Base-by-base conservation (phyloP, 2,888 invertebrate genomes). In the Plutella xylostella region DNA sequence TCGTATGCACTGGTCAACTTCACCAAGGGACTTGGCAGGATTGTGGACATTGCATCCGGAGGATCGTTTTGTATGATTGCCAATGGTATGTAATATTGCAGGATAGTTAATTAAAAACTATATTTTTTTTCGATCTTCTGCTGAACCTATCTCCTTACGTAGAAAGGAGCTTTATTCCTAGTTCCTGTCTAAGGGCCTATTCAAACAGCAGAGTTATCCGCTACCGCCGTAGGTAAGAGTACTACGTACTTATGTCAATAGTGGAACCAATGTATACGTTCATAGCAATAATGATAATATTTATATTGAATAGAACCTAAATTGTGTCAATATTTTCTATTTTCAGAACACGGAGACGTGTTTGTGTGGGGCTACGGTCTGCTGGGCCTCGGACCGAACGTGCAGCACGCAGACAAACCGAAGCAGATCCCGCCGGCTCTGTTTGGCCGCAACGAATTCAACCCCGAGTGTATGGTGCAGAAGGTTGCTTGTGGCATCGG, bases 351-450 rank as follows among this genome's bases (percentile, higher is more conserved):
- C 50, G 96, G 96, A 0, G 86, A 93, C 20, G 94, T 94, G 0
- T 97, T 89, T 65, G 91, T 92, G 0, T 98, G 98, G 98, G 98
- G 98, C 4, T 97, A 87, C 68, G 98, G 98, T 25, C 85, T 97
- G 45, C 79, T 98, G 25, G 98, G 98, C 0, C 87, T 92, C 25
- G 98, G 98, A 0, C 97, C 97, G 0, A 82, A 87, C 44, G 90
- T 92, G 1, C 87, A 90, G 44, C 86, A 87, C 43, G 78, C 89
- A 1, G 61, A 72, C 1, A 78, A 73, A 48, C 97, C 98, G 0
- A 86, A 90, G 37, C 76, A 85, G 50, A 87, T 98, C 46, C 93
- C 97, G 4, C 78, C 89, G 4, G 86, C 92, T 0, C 75, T 98
- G 14, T 97, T 98, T 69, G 97, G 97, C 0, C 74, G 86, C 12